Conservation (phyloP, 2,797 vertebrate species). For the Mus spretus region DNA sequence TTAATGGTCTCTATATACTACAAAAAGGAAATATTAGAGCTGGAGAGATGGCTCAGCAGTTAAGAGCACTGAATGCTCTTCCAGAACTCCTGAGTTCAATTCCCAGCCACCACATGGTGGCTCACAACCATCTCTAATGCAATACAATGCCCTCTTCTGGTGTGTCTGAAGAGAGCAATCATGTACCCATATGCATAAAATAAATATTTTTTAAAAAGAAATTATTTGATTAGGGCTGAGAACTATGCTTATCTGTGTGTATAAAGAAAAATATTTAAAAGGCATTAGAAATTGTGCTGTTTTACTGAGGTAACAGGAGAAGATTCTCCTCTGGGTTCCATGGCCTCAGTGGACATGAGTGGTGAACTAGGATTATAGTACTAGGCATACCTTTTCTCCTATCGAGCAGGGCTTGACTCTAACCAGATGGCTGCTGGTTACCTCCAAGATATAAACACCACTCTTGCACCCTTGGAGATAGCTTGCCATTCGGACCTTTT, state of each 20-base stretch:
- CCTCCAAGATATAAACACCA: neutral
- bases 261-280: neutral
- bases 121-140: neutral
- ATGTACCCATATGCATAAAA: no score
- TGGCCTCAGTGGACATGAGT: neutral
- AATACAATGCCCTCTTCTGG: neutral
- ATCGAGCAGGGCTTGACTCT: neutral
- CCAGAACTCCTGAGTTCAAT: neutral
- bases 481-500: neutral
- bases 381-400: neutral
- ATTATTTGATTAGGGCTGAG: neutral
- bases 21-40: neutral
- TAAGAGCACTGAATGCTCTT: neutral
- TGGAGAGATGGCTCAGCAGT: neutral
- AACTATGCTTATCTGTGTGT: neutral
- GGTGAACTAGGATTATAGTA: neutral
- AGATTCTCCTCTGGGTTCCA: neutral
- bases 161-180: neutral
- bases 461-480: neutral
- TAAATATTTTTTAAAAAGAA: neutral
- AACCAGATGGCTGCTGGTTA: neutral
- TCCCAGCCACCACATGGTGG: neutral
- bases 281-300: neutral
- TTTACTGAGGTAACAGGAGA: neutral
- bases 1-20: neutral